Base-by-base conservation (phyloP, 1,140 invertebrate genomes). In the Papilio glaucus region DNA sequence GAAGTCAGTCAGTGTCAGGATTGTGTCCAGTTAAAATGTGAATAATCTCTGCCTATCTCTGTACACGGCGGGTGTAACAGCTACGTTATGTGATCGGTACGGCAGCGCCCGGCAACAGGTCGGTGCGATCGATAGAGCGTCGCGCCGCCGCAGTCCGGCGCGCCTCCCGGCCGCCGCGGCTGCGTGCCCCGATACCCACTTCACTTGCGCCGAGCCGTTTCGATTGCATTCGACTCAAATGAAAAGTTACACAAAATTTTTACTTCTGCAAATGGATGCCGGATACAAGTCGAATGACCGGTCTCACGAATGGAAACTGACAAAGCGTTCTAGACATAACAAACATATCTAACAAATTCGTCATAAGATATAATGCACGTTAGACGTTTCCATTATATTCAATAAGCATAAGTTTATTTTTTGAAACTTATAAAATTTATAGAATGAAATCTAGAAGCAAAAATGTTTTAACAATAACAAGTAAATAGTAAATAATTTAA, bases 61-160 rank as follows among this genome's bases (percentile, higher is more conserved):
- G 42, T 49, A 49, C 10, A 49, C 21, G 15, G 7, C 15, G 7
- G 45, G 45, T 18, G 7, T 49, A 49, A 33, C 29, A 33, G 49
- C 5, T 53, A 24, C 18, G 9, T 53, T 24, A 53, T 53, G 21
- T 53, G 49, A 53, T 24, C 49, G 49, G 61, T 5, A 38, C 29
- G 37, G 29, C 37, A 63, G 33, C 84, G 89, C 88, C 86, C 87
- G 88, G 88, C 88, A 90, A 91, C 89, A 90, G 89, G 89, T 91
- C 77, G 67, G 49, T 49, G 74, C 85, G 88, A 91, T 91, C 88
- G 88, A 90, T 90, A 90, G 84, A 75, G 76, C 78, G 77, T 72
- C 83, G 85, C 85, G 80, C 82, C 86, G 83, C 79, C 86, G 85
- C 83, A 76, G 80, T 72, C 77, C 78, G 76, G 75, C 72, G 37